Base-by-base conservation (phyloP, 1,140 invertebrate species). In the Calephelis nemesis region DNA sequence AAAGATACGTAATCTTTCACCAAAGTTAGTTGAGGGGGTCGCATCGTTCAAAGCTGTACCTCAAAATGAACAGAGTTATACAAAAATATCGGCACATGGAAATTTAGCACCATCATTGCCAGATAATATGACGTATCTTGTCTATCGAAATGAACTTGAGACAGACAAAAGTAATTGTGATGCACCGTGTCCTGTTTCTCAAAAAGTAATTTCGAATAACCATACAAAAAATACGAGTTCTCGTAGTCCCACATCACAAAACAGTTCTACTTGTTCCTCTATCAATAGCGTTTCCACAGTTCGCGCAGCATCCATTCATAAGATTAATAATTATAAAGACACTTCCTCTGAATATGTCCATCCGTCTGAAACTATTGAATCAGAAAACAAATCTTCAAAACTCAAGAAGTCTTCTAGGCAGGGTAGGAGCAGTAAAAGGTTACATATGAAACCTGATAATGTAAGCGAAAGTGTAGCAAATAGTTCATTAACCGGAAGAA, bases 231-330 rank as follows among this genome's bases (percentile, higher is more conserved):
- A 78, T 39, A 47, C 1, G 67, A 73, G 64, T 9, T 66, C 69
- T 47, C 64, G 63, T 11, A 88, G 79, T 67, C 74, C 79, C 47
- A 63, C 71, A 30, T 84, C 85, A n/a, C 76, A 77, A 64, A 79
- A 82, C 67, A 87, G 85, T 82, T 88, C 87, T 50, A 75, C 81
- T 9, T 83, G 82, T 68, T 90, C 86, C 8, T 84, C 85, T 45
- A 78, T 76, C 15, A 87, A 80, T 49, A 90, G 87, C 74, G 67
- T 87, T 70, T 75, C 78, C 7, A 88, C 86, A 50, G 82, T 88
- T 10, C 74, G 78, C 48, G 70, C 70, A 48, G 70, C 65, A 19
- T 64, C 72, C 15, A 73, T 70, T n/a, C 68, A 67, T 63, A 60
- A 47, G 67, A 80, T 71, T 39, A 58, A 66, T 52, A 60, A 66